Evolutionary conservation across 2,888 invertebrate species (phyloP), one percentile per base, ranked within the genome.

Genomic region (Amblyjoppa proteus): DNA sequence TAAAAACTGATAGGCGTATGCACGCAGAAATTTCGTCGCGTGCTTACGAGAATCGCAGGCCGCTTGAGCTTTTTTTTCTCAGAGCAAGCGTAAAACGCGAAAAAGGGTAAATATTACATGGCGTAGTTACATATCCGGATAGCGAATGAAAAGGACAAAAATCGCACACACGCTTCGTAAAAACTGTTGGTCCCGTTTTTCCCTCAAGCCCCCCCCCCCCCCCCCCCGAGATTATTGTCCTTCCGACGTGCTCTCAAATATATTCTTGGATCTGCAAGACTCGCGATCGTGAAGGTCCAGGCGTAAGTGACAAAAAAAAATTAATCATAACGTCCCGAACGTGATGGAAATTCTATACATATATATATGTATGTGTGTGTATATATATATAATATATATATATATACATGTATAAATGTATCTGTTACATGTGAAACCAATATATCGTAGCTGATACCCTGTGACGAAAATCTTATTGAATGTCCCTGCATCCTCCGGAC

Each of bases 331-430:
- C 69, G 78, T 66, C 53, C 53, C 25, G 28, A 73, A 73, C 80
- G 84, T 73, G 45, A 75, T 69, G 69, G 34, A 76, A 77, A 61
- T 49, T 68, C 56, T 85, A 86, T 81, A 81, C 84, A 87, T 79
- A 87, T 87, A 86, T 87, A 85, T 85, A 78, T 88, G 66, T 76
- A 81, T 80, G 83, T 83, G 74, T 75, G 83, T 88, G 81, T 90
- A 88, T 89, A 88, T 89, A 87, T 88, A 89, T 90, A 89, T 88
- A 89, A 89, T 90, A 89, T 91, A 90, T 91, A 90, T 87, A 83
- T 87, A 88, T 90, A 89, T 87, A 89, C 88, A 89, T 90, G 89
- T 91, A 90, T 91, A 90, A 87, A 88, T 87, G 85, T 87, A 84
- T 88, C 81, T 86, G 85, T 87, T 83, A 86, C 78, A 76, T 87